Percentiles rank a stretch among this genome's conserved stretches.
phyloP scores from a whole-genome alignment of 2,113 vertebrate species.

The Pelmatolapia mariae region DNA sequence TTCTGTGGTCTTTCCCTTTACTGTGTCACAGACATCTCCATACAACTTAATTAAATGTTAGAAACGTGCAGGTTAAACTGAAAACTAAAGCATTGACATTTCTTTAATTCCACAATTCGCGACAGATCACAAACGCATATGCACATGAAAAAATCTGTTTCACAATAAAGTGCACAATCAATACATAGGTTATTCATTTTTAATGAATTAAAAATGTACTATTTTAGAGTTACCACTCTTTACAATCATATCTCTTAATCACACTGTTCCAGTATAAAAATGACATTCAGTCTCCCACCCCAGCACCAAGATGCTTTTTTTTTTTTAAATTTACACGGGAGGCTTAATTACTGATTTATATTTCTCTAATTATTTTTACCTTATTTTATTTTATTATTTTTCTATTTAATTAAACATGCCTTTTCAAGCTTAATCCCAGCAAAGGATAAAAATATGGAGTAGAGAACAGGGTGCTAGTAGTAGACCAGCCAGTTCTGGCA shows the following conservation, averaged over 20 bases:
- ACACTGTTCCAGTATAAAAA: background rate
- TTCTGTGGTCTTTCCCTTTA: background rate
- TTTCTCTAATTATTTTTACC: background rate
- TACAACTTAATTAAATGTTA: background rate
- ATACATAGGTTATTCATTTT: accelerated
- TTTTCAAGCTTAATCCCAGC: background rate
- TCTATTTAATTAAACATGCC: background rate
- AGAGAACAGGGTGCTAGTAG: background rate
- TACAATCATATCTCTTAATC: background rate
- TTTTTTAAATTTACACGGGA: accelerated
- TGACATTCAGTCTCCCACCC: background rate
- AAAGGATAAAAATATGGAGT: background rate
- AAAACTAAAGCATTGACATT: background rate
- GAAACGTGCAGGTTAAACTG: background rate
- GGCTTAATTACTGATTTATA: background rate
- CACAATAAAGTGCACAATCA: background rate
- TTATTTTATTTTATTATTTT: background rate
- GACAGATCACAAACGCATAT: background rate
- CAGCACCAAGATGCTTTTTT: background rate
- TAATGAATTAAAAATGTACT: background rate
- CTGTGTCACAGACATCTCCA: background rate
- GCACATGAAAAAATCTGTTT: background rate
- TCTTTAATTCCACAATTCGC: background rate
- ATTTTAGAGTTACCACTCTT: background rate
- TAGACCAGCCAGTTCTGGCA: background rate